Evolutionary conservation across 2,888 invertebrate species (phyloP).

Genomic region (Julus scandinavius): DNA sequence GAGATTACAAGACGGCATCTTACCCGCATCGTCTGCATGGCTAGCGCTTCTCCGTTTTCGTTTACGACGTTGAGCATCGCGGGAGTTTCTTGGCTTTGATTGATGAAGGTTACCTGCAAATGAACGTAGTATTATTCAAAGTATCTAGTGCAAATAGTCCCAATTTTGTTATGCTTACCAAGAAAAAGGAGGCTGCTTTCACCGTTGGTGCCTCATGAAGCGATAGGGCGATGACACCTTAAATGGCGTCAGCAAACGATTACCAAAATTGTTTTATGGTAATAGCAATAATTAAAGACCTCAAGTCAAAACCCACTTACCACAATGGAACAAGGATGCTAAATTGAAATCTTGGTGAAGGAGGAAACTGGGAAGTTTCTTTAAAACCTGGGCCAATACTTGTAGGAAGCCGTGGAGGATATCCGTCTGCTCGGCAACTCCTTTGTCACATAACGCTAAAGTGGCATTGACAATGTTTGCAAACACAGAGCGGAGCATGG

Average conservation of each 20-base stretch:
- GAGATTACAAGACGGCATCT: conserved; percentile 55
- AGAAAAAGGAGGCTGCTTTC: conserved; percentile 72
- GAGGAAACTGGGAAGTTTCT: conserved; percentile 72
- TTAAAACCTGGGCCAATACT: conserved; percentile 74
- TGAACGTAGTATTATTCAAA: not conserved
- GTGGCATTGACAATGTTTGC: conserved; percentile 63
- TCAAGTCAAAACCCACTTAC: conserved; percentile 59
- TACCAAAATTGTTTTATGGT: too few relatives aligned
- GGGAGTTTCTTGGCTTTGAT: conserved; percentile 69
- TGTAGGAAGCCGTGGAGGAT: conserved; percentile 77
- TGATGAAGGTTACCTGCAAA: conserved; percentile 70
- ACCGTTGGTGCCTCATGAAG: conserved; percentile 73
- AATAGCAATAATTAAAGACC: too few relatives aligned
- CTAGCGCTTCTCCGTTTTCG: conserved; percentile 72
- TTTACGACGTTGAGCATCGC: conserved; percentile 70
- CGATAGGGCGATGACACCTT: conserved; percentile 72
- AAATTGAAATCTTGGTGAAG: conserved; percentile 67
- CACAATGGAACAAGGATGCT: conserved; percentile 70
- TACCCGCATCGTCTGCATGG: conserved; percentile 71
- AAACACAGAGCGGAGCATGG: conserved; percentile 66
- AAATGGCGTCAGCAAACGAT: conserved; percentile 49
- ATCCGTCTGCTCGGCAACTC: conserved; percentile 74
- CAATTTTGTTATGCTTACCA: conserved; percentile 64
- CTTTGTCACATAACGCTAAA: conserved; percentile 61
- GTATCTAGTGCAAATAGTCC: not conserved